These are phyloP conservation scores for Dipodomys merriami DNA, from an alignment of 2,113 vertebrate genomes.

Conservation along the genomic window DNA sequence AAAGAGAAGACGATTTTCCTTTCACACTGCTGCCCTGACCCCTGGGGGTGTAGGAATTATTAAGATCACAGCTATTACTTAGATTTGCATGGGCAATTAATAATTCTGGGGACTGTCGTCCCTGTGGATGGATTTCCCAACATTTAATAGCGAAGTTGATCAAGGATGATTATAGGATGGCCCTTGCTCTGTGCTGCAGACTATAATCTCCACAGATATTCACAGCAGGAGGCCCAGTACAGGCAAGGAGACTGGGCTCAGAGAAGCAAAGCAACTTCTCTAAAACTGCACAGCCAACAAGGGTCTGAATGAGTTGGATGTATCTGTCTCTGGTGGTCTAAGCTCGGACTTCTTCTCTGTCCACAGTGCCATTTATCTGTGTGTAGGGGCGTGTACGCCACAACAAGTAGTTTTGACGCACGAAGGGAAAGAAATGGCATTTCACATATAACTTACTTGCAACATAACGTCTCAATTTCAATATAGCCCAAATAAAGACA, in stretches of 20 bases:
- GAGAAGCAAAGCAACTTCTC: neutral
- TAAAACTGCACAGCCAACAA: neutral
- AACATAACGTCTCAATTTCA: constrained; percentile 82
- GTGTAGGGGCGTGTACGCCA: neutral
- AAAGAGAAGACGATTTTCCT: constrained; percentile 52
- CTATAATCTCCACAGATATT: neutral
- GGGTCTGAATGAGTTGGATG: neutral
- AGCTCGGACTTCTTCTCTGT: neutral
- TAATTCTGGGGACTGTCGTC: constrained; percentile 50
- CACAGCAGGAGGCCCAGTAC: neutral
- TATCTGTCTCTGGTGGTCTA: neutral
- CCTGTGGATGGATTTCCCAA: constrained; percentile 43
- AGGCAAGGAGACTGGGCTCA: constrained; percentile 36
- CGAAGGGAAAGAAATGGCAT: constrained; percentile 65
- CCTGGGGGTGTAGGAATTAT: constrained; percentile 58
- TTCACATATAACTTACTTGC: constrained; percentile 80
- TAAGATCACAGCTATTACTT: constrained; percentile 46
- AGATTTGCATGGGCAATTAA: constrained; percentile 60
- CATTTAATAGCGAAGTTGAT: constrained; percentile 64
- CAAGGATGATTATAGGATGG: constrained; percentile 38
- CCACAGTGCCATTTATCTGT: neutral
- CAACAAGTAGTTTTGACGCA: neutral
- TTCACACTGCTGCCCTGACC: constrained; percentile 17
- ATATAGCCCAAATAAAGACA: constrained; percentile 81
- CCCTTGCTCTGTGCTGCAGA: neutral